A percentile compares a stretch with the other conserved stretches of the same genome.
phyloP scores from a whole-genome alignment of 2,113 vertebrate species.

The Turdus rufiventris region DNA sequence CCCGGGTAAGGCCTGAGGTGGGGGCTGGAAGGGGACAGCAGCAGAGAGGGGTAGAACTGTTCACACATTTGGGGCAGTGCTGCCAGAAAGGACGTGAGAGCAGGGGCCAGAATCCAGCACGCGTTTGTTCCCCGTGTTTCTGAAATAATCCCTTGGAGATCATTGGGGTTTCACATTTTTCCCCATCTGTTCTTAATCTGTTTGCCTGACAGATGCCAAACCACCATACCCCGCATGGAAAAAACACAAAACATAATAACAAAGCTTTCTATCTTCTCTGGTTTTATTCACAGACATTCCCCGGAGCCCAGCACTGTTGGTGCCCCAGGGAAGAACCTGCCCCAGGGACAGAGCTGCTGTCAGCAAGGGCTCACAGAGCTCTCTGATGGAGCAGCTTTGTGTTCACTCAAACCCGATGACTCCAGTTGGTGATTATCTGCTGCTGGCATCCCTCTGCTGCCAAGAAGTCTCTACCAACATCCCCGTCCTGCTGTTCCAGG shows the following conservation, averaged over 20 bases:
- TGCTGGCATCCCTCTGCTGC: background rate
- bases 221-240: constrained; percentile 37
- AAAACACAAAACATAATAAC: constrained; percentile 39
- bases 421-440: background rate
- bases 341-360: background rate
- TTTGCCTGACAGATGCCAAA: constrained; percentile 48
- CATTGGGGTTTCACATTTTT: constrained; percentile 50
- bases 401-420: background rate
- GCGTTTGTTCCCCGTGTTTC: background rate
- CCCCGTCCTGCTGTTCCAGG: background rate
- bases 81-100: background rate
- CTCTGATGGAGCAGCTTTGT: background rate
- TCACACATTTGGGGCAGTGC: background rate
- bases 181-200: constrained; percentile 62
- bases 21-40: background rate
- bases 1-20: background rate
- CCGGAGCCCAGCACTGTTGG: background rate
- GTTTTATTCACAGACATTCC: background rate
- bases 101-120: background rate
- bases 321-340: background rate
- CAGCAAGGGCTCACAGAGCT: background rate
- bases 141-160: constrained; percentile 45
- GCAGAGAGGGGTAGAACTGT: background rate
- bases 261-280: background rate
- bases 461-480: background rate